Conservation (phyloP, 2,888 invertebrate species). For the Macrophya alboannulata region DNA sequence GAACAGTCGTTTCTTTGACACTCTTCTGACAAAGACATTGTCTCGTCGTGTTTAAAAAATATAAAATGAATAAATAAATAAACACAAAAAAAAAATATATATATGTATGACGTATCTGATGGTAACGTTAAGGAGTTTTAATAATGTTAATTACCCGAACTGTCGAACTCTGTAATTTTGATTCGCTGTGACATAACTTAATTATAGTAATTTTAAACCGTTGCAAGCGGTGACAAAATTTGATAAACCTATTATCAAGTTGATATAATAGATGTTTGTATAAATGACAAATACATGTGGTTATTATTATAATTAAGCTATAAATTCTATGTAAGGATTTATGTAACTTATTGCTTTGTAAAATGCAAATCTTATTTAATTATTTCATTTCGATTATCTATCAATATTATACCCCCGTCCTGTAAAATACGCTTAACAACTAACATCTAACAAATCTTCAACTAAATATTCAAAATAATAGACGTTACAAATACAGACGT, state of each 20-base stretch:
- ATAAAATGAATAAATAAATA: not conserved
- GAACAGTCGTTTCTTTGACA: not conserved
- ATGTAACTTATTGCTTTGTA: slow-evolving; percentile 81
- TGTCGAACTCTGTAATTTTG: slow-evolving; percentile 43
- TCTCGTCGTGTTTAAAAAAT: not conserved
- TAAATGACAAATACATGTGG: slow-evolving; percentile 59
- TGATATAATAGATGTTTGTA: slow-evolving; percentile 67
- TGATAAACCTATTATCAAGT: slow-evolving; percentile 54
- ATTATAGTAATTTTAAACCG: slow-evolving; percentile 45
- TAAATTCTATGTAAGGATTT: slow-evolving; percentile 67
- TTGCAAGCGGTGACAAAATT: slow-evolving; percentile 61
- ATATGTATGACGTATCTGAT: slow-evolving; percentile 3
- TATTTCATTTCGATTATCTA: slow-evolving; percentile 62
- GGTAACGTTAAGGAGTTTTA: slow-evolving; percentile 3
- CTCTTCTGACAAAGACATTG: not conserved
- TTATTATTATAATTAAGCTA: slow-evolving; percentile 50
- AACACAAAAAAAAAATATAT: not conserved
- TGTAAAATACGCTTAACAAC: not conserved
- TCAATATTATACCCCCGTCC: not conserved
- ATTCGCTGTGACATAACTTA: slow-evolving; percentile 42
- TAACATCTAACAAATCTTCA: not conserved
- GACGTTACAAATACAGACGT: too few species aligned
- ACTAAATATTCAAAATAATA: not conserved
- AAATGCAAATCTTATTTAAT: slow-evolving; percentile 80
- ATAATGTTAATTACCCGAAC: slow-evolving; percentile 21